Conservation (phyloP, 2,797 vertebrate genomes). For the Liasis olivaceus region DNA sequence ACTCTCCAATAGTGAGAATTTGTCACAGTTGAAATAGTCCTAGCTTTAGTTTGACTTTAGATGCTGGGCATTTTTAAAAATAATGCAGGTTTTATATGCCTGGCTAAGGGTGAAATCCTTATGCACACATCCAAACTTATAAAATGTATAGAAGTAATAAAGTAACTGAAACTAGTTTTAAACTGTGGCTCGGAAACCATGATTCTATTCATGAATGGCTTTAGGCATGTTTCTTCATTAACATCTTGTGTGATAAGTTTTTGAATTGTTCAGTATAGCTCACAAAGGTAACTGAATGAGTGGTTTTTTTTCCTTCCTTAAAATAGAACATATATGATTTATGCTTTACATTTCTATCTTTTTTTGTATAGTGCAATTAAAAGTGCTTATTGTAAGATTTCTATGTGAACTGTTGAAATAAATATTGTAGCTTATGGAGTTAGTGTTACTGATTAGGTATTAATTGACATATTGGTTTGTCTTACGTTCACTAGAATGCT, state of each 20-base stretch:
- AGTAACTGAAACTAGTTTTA: not conserved
- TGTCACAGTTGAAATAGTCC: not conserved
- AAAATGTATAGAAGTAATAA: not conserved
- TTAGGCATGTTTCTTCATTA: not conserved
- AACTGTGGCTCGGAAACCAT: not conserved
- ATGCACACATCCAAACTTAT: not conserved
- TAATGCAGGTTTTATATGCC: not conserved
- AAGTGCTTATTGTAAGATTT: not conserved
- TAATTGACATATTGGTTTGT: not conserved
- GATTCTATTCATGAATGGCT: not conserved
- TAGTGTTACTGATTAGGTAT: not conserved
- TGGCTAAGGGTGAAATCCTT: not conserved
- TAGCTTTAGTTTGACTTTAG: not conserved
- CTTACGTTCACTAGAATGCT: not conserved
- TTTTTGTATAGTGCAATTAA: not conserved
- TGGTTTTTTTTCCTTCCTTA: not conserved
- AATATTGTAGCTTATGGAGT: not conserved
- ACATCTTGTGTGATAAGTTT: not conserved
- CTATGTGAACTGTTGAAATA: not conserved
- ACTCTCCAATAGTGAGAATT: not conserved
- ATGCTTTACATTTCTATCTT: not conserved
- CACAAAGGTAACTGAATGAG: not conserved
- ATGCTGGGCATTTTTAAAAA: not conserved
- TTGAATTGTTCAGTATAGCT: not conserved
- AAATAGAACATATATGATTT: not conserved